Percentiles rank a stretch among this genome's conserved stretches.
Evolutionary conservation across 2,888 invertebrate genomes (phyloP).

Genomic region (Sialis lutaria): DNA sequence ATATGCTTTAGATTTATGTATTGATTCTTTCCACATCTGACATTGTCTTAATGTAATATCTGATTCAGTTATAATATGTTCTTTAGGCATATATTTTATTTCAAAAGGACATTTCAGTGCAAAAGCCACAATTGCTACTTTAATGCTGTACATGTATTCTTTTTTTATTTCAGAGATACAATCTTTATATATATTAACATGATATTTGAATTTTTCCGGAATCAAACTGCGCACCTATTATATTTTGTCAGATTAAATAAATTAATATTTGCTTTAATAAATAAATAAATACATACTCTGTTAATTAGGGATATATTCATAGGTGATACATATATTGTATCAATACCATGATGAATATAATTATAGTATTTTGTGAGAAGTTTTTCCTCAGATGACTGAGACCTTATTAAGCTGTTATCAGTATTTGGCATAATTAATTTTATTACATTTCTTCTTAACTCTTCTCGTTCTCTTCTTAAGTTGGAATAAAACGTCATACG

Average conservation of each 20-base stretch:
- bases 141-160: slow-evolving; percentile 74
- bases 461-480: slow-evolving; percentile 58
- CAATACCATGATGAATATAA: slow-evolving; percentile 79
- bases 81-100: slow-evolving; percentile 38
- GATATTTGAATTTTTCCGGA: slow-evolving; percentile 23
- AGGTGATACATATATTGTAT: slow-evolving; percentile 76
- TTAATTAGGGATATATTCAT: slow-evolving; percentile 56
- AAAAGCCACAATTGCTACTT: slow-evolving; percentile 84
- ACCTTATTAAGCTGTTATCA: slow-evolving; percentile 13
- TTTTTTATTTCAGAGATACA: slow-evolving; percentile 65
- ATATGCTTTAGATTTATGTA: slow-evolving; percentile 27
- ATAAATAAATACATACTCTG: slow-evolving; percentile 24
- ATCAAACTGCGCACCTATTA: slow-evolving; percentile 44
- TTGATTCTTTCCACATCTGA: slow-evolving; percentile 15
- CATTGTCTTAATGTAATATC: no score
- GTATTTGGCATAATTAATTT: slow-evolving; percentile 46
- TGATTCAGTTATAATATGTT: slow-evolving; percentile 13
- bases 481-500: not conserved
- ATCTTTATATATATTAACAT: slow-evolving; percentile 24
- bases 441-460: slow-evolving; percentile 64
- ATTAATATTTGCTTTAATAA: not conserved
- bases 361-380: slow-evolving; percentile 71
- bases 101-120: slow-evolving; percentile 61
- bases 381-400: slow-evolving; percentile 45
- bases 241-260: not conserved